Evolutionary conservation across 2,113 vertebrate genomes (phyloP).

Genomic region (Probosciger aterrimus): DNA sequence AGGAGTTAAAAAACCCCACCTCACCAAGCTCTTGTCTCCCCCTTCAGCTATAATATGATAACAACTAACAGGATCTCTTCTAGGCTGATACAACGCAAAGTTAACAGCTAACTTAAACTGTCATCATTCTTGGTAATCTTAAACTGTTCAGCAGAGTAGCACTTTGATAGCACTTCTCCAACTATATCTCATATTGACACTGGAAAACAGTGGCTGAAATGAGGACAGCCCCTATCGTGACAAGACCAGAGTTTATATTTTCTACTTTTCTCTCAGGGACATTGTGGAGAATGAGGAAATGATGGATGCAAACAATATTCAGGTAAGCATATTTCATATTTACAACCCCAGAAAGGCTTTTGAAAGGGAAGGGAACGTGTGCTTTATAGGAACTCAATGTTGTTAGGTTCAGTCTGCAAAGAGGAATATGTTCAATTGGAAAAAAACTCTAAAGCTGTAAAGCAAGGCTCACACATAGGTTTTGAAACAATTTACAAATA

Average conservation of each 20-base stretch:
- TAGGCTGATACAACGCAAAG: neutral
- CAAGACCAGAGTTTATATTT: slow-evolving; percentile 8
- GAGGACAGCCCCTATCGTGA: neutral
- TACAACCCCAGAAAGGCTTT: neutral
- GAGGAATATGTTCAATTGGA: neutral
- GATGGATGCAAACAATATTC: slow-evolving; percentile 43
- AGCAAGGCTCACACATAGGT: neutral
- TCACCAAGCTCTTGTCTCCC: neutral
- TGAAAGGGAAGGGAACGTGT: neutral
- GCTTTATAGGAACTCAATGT: neutral
- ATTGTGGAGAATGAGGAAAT: neutral
- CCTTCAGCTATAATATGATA: neutral
- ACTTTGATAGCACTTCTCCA: neutral
- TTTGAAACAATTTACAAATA: neutral
- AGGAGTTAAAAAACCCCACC: neutral
- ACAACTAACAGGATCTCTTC: neutral
- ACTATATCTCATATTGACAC: neutral
- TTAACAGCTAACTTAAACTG: neutral
- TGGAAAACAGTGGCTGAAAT: slow-evolving; percentile 12
- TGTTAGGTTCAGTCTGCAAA: neutral
- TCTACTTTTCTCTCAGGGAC: neutral
- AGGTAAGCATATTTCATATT: slow-evolving; percentile 4
- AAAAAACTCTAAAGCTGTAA: neutral
- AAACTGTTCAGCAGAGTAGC: neutral
- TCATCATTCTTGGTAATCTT: neutral